These are phyloP conservation scores for Amphipoea oculea DNA, from an alignment of 2,888 invertebrate species.

Conservation along the genomic window DNA sequence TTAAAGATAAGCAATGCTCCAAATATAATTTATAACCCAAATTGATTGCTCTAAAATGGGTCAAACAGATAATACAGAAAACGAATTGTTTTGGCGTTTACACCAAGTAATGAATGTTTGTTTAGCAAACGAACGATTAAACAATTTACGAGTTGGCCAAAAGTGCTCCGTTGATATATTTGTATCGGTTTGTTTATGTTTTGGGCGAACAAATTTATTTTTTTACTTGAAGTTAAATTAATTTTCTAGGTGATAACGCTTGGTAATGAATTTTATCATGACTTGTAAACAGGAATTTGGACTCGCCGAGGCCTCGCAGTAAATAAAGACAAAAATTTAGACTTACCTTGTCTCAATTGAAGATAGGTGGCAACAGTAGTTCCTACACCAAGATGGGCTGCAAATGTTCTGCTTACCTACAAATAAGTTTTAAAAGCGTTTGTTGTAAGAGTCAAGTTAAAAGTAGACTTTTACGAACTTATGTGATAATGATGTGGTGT, in stretches of 20 bases:
- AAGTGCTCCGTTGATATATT: conserved; percentile 58
- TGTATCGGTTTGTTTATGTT: conserved; percentile 52
- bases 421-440: background rate
- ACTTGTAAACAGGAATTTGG: background rate
- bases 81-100: conserved; percentile 69
- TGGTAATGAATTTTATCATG: conserved; percentile 11
- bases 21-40: conserved; percentile 64
- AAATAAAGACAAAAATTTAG: background rate
- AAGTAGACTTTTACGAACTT: background rate
- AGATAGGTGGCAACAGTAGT: background rate
- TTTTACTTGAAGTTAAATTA: conserved; percentile 30
- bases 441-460: background rate
- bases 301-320: background rate
- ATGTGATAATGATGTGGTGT: background rate
- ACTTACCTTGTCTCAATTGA: conserved; percentile 11
- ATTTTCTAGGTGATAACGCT: conserved; percentile 10
- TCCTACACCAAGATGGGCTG: background rate
- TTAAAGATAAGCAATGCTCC: conserved; percentile 44
- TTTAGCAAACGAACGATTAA: conserved; percentile 64
- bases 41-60: conserved; percentile 70
- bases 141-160: conserved; percentile 62
- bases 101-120: conserved; percentile 66
- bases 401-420: background rate
- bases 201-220: conserved; percentile 43
- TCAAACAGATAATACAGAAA: conserved; percentile 71